These are phyloP conservation scores for Elmis aenea DNA, from an alignment of 2,888 invertebrate genomes.

Conservation along the genomic window DNA sequence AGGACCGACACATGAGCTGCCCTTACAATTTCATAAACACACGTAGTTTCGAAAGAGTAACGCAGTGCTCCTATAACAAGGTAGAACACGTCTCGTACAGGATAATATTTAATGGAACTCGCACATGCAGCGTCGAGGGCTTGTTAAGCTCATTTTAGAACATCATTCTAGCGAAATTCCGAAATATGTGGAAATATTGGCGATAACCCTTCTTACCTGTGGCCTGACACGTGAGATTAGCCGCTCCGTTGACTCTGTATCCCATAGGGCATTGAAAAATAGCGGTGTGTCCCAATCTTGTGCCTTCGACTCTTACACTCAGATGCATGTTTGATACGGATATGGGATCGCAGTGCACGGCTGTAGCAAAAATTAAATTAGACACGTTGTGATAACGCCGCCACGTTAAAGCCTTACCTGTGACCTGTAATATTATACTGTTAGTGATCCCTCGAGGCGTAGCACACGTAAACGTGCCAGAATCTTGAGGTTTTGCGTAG, in stretches of 20 bases:
- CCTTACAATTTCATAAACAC: slow-evolving; percentile 4
- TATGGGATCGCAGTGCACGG: slow-evolving; percentile 61
- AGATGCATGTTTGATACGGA: slow-evolving; percentile 58
- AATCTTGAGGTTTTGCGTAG: slow-evolving; percentile 77
- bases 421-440: slow-evolving; percentile 67
- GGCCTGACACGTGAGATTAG: slow-evolving; percentile 76
- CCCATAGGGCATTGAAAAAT: slow-evolving; percentile 77
- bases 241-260: slow-evolving; percentile 70
- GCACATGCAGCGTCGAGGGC: too few species aligned
- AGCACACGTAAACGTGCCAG: slow-evolving; percentile 79
- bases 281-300: slow-evolving; percentile 70
- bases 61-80: too few species aligned
- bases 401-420: slow-evolving; percentile 55
- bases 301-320: slow-evolving; percentile 70
- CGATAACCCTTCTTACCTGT: too few species aligned
- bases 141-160: too few species aligned
- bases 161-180: too few species aligned
- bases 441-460: slow-evolving; percentile 76
- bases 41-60: not conserved
- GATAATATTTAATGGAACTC: too few species aligned
- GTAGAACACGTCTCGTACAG: too few species aligned
- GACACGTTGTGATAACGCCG: slow-evolving; percentile 6
- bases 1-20: slow-evolving; percentile 4
- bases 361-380: slow-evolving; percentile 39
- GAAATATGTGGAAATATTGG: too few species aligned